phyloP scores from a whole-genome alignment of 2,797 vertebrate genomes.

The Acrossocheilus wenchowensis region DNA sequence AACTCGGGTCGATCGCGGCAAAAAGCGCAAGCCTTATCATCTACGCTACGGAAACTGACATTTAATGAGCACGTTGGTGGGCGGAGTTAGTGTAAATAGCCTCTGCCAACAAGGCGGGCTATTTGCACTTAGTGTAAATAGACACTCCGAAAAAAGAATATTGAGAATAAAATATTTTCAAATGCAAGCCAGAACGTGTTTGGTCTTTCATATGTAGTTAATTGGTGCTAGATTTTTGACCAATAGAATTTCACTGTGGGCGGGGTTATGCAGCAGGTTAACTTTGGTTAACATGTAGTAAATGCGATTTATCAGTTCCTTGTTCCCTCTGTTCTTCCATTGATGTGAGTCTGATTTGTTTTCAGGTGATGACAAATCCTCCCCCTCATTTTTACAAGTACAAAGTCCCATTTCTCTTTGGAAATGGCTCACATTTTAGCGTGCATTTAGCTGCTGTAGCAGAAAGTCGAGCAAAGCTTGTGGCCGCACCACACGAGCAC shows the following conservation, averaged over 20 bases:
- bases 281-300: not conserved
- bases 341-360: conserved; percentile 11
- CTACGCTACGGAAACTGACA: too few relatives aligned
- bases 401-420: conserved; percentile 1
- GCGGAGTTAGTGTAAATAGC: too few relatives aligned
- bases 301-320: too few relatives aligned
- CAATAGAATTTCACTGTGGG: not conserved
- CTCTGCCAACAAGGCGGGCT: too few relatives aligned
- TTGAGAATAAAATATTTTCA: not conserved
- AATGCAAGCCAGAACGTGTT: not conserved
- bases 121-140: too few relatives aligned
- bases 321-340: not conserved
- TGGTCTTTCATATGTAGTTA: not conserved
- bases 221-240: not conserved
- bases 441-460: conserved; percentile 34
- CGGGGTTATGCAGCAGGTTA: not conserved
- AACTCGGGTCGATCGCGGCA: too few relatives aligned
- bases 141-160: not conserved
- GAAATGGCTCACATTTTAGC: not conserved
- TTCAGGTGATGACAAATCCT: not conserved
- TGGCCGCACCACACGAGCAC: conserved; percentile 13
- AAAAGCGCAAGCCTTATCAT: too few relatives aligned
- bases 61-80: too few relatives aligned
- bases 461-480: conserved; percentile 53
- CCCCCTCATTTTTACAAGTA: not conserved